A percentile compares a stretch with the other conserved stretches of the same genome.
phyloP scores from a whole-genome alignment of 2,888 invertebrate species.

The Anorthoa munda region DNA sequence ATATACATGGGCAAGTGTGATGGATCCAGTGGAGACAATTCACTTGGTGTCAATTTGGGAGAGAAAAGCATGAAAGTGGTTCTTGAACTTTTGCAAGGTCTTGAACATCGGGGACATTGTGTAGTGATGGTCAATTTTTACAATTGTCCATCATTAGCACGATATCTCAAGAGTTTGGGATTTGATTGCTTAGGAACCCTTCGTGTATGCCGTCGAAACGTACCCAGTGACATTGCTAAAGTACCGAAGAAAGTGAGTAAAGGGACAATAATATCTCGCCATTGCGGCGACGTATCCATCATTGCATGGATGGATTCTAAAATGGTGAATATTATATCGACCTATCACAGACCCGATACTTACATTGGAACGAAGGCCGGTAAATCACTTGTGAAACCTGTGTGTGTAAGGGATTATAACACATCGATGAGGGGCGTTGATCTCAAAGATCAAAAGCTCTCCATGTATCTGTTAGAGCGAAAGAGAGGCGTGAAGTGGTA shows the following conservation, averaged over 20 bases:
- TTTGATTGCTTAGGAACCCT: constrained; percentile 64
- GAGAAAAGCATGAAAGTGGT: constrained; percentile 15
- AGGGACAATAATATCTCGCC: constrained; percentile 40
- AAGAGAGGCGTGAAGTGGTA: constrained; percentile 63
- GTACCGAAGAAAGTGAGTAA: constrained; percentile 10
- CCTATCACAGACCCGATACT: constrained; percentile 30
- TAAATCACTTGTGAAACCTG: constrained; percentile 38
- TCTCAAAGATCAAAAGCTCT: constrained; percentile 57
- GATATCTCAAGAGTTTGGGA: constrained; percentile 56
- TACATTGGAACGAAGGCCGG: constrained; percentile 40
- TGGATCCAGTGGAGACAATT: not conserved
- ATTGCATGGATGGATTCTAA: constrained; percentile 51
- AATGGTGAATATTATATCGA: constrained; percentile 49
- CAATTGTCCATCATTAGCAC: constrained; percentile 56
- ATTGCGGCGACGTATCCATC: constrained; percentile 54
- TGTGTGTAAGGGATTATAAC: constrained; percentile 54
- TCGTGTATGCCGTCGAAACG: constrained; percentile 52
- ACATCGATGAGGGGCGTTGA: constrained; percentile 48
- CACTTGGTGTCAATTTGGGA: constrained; percentile 15
- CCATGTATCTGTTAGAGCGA: constrained; percentile 61
- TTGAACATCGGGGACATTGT: constrained; percentile 49
- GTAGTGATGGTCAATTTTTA: constrained; percentile 50
- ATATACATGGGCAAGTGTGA: constrained; percentile 37
- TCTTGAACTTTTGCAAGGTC: constrained; percentile 51
- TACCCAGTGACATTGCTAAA: constrained; percentile 46